A percentile compares a stretch with the other conserved stretches of the same genome.
phyloP scores from a whole-genome alignment of 1,140 invertebrate genomes.

The Laupala kohalensis region DNA sequence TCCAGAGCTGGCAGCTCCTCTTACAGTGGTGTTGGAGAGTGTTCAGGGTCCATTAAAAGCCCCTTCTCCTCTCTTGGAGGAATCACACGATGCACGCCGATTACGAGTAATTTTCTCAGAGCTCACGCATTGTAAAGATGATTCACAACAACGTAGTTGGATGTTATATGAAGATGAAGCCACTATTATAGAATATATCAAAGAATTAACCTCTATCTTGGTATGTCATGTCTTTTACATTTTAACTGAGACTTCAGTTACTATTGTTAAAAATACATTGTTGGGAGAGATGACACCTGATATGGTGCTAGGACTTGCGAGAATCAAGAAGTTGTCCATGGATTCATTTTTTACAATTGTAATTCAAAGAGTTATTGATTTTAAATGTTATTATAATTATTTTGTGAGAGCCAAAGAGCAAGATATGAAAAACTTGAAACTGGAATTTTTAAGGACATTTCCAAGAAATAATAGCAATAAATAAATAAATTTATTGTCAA shows the following conservation, averaged over 20 bases:
- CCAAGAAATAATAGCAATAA: too few relatives aligned
- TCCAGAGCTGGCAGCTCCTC: neutral
- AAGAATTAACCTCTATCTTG: constrained; percentile 73
- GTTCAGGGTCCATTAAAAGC: constrained; percentile 37
- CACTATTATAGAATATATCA: constrained; percentile 67
- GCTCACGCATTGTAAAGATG: constrained; percentile 75
- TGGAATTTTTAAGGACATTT: too few relatives aligned
- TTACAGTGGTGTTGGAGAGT: constrained; percentile 1
- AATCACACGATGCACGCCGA: constrained; percentile 63
- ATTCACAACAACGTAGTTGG: constrained; percentile 87
- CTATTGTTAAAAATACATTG: too few relatives aligned
- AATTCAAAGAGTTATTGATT: too few relatives aligned
- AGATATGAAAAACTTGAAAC: too few relatives aligned
- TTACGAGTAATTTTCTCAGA: constrained; percentile 67
- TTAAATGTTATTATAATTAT: too few relatives aligned
- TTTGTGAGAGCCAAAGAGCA: too few relatives aligned
- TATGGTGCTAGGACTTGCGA: too few relatives aligned
- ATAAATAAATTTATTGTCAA: too few relatives aligned
- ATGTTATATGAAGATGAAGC: constrained; percentile 82
- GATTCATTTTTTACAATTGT: too few relatives aligned
- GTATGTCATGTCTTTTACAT: constrained; percentile 34
- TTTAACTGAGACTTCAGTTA: neutral
- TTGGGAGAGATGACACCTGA: too few relatives aligned
- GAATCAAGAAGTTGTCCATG: too few relatives aligned
- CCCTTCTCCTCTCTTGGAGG: constrained; percentile 42